Percentiles rank a stretch among this genome's conserved stretches.
Conservation (phyloP, 2,113 vertebrate genomes). For the Anolis sagrei region DNA sequence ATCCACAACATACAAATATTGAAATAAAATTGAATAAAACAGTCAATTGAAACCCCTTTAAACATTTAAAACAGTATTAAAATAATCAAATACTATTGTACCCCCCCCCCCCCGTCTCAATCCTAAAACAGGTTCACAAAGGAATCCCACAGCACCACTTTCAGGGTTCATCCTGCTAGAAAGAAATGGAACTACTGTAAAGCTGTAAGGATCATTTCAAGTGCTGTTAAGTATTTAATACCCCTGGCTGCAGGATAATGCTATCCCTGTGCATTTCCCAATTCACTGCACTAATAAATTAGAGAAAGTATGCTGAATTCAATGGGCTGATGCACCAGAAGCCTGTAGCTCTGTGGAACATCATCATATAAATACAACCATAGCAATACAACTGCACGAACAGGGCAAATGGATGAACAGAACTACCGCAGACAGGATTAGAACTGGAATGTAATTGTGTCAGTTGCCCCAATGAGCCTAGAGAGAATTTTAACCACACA, state of each 20-base stretch:
- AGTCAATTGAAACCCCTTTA: no score
- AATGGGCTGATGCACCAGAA: not conserved
- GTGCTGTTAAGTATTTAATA: not conserved
- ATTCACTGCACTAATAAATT: not conserved
- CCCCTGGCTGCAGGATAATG: not conserved
- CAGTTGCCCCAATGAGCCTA: not conserved
- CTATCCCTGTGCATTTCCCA: not conserved
- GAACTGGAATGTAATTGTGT: not conserved
- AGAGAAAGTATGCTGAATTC: not conserved
- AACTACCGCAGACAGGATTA: no score
- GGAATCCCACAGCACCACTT: no score
- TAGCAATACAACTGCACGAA: not conserved
- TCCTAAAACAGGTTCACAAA: no score
- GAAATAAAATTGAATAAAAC: no score
- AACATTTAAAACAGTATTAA: no score
- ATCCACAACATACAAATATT: no score
- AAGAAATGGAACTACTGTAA: no score
- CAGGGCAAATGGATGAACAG: not conserved
- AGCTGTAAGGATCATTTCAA: not conserved
- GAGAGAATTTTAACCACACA: not conserved
- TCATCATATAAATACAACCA: not conserved
- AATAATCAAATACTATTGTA: no score
- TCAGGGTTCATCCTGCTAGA: no score
- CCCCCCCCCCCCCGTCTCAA: no score
- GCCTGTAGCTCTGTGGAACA: not conserved